These are phyloP conservation scores for Ligdia adustata DNA, from an alignment of 2,888 invertebrate species.

Conservation along the genomic window DNA sequence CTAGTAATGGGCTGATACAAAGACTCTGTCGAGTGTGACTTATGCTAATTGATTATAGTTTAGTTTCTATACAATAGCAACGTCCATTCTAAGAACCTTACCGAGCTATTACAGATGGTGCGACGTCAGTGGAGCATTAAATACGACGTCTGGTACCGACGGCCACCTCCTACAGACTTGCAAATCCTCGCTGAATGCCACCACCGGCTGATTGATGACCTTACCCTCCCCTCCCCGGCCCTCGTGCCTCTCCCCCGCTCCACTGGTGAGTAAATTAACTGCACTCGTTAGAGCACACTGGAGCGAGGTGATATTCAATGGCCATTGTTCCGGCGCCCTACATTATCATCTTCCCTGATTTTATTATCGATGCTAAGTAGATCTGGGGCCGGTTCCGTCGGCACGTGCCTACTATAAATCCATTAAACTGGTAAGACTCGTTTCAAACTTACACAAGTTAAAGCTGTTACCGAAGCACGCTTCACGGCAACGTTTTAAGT, in stretches of 20 bases:
- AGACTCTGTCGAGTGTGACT: no score
- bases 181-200: constrained; percentile 6
- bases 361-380: background rate
- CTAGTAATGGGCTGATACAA: no score
- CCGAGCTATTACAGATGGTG: background rate
- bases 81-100: no score
- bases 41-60: no score
- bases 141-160: background rate
- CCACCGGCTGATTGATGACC: constrained; percentile 14
- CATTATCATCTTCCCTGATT: background rate
- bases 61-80: background rate
- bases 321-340: constrained; percentile 6
- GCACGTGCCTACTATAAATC: background rate
- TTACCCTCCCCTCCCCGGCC: background rate
- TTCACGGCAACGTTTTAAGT: background rate
- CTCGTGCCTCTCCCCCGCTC: background rate
- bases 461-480: background rate
- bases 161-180: background rate
- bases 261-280: constrained; percentile 25
- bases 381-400: background rate
- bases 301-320: constrained; percentile 18
- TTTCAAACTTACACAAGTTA: background rate
- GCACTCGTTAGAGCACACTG: constrained; percentile 23
- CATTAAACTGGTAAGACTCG: background rate
- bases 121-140: background rate